A percentile compares a stretch with the other conserved stretches of the same genome.
phyloP scores from a whole-genome alignment of 2,888 invertebrate species.

The Drosophila fulvimacula region DNA sequence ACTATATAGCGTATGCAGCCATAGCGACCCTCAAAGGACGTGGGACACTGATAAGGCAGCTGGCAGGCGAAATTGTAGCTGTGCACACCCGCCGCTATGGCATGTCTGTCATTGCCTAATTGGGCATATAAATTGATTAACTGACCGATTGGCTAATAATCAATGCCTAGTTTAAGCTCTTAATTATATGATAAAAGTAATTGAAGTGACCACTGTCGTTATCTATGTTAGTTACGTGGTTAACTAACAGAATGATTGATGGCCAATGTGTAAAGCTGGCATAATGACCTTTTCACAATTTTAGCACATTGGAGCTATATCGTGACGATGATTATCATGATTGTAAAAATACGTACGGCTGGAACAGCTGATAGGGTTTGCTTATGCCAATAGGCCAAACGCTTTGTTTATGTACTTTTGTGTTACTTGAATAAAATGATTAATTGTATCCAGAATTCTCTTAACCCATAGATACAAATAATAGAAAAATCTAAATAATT shows the following conservation, averaged over 20 bases:
- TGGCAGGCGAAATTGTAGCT: constrained; percentile 85
- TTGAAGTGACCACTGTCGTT: neutral
- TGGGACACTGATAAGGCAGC: constrained; percentile 88
- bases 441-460: no score
- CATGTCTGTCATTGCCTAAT: constrained; percentile 53
- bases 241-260: neutral
- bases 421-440: no score
- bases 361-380: no score
- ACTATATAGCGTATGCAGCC: constrained; percentile 91
- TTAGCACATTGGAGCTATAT: neutral
- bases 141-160: neutral
- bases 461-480: neutral
- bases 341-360: no score
- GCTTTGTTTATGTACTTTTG: no score
- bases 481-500: neutral
- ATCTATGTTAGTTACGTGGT: neutral
- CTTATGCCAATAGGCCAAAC: no score
- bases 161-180: neutral
- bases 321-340: no score
- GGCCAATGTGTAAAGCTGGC: neutral
- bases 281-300: neutral
- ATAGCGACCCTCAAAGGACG: constrained; percentile 90
- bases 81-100: constrained; percentile 84
- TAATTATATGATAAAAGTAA: neutral
- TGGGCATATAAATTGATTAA: neutral